Base-by-base conservation (phyloP, 2,797 vertebrate genomes). In the Poecilia wingei region DNA sequence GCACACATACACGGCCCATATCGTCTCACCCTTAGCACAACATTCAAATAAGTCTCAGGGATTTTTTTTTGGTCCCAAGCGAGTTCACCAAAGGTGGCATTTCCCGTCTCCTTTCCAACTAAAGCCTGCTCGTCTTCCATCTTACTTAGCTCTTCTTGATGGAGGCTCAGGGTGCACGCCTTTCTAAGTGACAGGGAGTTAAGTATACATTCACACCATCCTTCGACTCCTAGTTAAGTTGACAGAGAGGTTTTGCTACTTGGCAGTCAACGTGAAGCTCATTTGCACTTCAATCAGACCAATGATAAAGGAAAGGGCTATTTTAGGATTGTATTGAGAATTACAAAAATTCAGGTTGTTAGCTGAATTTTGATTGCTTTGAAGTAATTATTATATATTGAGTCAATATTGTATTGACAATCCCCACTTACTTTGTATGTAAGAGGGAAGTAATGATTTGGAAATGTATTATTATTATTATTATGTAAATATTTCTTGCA, bases 201-300 rank as follows among this genome's bases (percentile, higher is more conserved):
- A 96, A 96, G 94, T 95, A 96, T 95, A 95, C 92, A 88, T 95
- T 95, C 95, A 93, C 94, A 95, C 92, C 93, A 89, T 86, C 93
- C 90, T 53, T 82, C 79, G 91, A 90, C 92, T 87, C 91, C 95
- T 95, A 93, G 94, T 94, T 95, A 95, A 79, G 88, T 87, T 95
- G 95, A 95, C 95, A 95, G 92, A 91, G 91, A 85, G 91, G 86
- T 86, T 94, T 90, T 89, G 85, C 90, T 90, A 87, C 90, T 90
- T 81, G 91, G 78, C 87, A 87, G 91, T 91, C 92, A 95, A 91
- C 88, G 82, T 88, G 88, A 91, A 93, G 90, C 93, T 88, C 92
- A 91, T 94, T 95, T 91, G 82, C 82, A 43, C 84, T 92, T 86
- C 91, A 90, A 93, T 94, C 92, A 94, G 84, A 87, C 89, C 90